Evolutionary conservation across 35 echinoderm and acorn worm genomes (phyloP).

Genomic region (Amphiura filiformis): DNA sequence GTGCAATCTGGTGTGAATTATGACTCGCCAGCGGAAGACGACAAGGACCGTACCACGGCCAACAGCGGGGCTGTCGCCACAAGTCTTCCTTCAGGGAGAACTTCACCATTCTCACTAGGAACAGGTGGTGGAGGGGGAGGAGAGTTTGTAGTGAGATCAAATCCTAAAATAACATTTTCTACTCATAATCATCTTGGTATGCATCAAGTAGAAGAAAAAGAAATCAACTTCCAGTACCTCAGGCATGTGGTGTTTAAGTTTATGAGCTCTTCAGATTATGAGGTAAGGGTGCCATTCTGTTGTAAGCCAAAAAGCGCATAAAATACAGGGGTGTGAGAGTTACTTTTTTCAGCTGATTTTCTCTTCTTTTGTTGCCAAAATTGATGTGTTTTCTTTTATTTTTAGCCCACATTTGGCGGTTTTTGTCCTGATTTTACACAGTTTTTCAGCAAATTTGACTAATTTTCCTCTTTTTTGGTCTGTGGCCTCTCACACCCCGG

Average conservation of each 20-base stretch:
- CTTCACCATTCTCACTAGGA: background rate
- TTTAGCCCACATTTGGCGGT: background rate
- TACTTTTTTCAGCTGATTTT: too few relatives aligned
- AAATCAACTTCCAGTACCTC: slow-evolving; percentile 98
- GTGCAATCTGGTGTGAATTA: slow-evolving; percentile 65
- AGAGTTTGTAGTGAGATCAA: background rate
- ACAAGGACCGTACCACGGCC: background rate
- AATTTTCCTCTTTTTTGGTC: too few relatives aligned
- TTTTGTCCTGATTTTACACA: background rate
- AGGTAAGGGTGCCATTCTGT: too few relatives aligned
- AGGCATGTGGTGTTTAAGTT: slow-evolving; percentile 96
- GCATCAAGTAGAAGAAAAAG: slow-evolving; percentile 48
- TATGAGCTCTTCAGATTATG: slow-evolving; percentile 81
- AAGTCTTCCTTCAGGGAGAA: background rate
- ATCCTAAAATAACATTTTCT: background rate
- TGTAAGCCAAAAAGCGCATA: too few relatives aligned
- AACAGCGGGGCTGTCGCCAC: background rate
- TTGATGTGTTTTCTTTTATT: too few relatives aligned
- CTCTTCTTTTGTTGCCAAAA: too few relatives aligned
- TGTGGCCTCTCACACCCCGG: too few relatives aligned
- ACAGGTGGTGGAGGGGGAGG: background rate
- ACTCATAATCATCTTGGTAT: slow-evolving; percentile 1
- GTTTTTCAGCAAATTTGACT: background rate
- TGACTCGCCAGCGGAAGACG: slow-evolving; percentile 73
- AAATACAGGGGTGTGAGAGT: too few relatives aligned